Percentiles rank a stretch among this genome's conserved stretches.
Conservation (phyloP, 2,113 vertebrate genomes). For the Anoura caudifer region DNA sequence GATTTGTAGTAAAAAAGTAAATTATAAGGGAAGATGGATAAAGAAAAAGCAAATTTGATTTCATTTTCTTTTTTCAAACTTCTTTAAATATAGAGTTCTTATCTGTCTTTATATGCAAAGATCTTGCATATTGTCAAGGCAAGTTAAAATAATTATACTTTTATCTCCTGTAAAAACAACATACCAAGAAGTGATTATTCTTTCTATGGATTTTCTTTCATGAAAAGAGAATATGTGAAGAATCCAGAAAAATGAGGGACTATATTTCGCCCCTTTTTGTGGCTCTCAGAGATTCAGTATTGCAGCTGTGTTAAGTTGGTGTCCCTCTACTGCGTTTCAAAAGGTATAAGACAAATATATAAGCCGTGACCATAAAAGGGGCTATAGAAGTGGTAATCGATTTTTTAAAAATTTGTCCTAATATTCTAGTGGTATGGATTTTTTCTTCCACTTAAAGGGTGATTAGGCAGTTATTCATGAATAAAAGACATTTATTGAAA, state of each 20-base stretch:
- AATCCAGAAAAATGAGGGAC: not conserved
- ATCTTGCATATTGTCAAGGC: not conserved
- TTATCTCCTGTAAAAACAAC: not conserved
- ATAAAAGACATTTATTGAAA: not conserved
- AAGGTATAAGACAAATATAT: not conserved
- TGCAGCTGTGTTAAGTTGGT: not conserved
- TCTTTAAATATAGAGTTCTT: not conserved
- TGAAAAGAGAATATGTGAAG: not conserved
- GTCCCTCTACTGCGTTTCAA: not conserved
- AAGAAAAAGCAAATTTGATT: not conserved
- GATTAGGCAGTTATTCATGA: not conserved
- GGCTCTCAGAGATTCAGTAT: not conserved
- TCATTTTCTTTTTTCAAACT: not conserved
- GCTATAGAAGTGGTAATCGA: not conserved
- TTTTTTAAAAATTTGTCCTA: not conserved
- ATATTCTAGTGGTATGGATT: not conserved
- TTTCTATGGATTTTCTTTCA: not conserved
- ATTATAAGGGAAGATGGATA: not conserved
- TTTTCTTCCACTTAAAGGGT: not conserved
- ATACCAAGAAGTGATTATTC: not conserved
- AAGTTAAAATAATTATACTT: not conserved
- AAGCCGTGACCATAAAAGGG: not conserved
- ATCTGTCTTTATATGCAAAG: not conserved
- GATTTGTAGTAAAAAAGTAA: slow-evolving; percentile 5
- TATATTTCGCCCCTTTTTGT: not conserved